Percentiles rank a stretch among this genome's conserved stretches.
Evolutionary conservation across 2,797 vertebrate species (phyloP).

Genomic region (Rhynchonycteris naso): DNA sequence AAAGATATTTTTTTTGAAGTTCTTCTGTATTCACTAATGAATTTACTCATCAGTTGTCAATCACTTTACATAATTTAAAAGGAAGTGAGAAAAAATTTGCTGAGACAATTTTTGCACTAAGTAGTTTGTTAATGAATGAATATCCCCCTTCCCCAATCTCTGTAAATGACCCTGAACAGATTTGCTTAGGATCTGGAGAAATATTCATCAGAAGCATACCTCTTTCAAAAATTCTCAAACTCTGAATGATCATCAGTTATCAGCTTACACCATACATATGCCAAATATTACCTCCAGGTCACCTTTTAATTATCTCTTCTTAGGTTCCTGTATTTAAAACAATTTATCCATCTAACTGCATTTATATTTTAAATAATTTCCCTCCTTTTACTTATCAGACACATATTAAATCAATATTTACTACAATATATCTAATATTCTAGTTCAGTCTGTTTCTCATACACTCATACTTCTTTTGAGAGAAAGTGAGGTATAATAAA

Average conservation of each 20-base stretch:
- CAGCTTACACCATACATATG: neutral
- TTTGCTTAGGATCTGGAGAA: neutral
- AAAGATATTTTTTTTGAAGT: neutral
- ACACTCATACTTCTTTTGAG: neutral
- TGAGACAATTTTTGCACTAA: neutral
- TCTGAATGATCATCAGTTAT: neutral
- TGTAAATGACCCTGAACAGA: neutral
- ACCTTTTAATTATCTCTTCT: neutral
- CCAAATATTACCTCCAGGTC: neutral
- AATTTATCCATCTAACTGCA: neutral
- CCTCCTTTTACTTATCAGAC: neutral
- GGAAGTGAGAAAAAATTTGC: neutral
- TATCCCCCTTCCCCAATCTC: rapidly evolving
- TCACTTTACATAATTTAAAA: neutral
- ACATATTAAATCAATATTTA: neutral
- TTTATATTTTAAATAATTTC: constrained; percentile 8
- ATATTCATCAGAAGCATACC: neutral
- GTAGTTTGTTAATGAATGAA: neutral
- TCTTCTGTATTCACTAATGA: neutral
- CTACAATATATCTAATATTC: neutral
- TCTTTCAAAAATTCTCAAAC: neutral
- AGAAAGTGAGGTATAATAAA: neutral
- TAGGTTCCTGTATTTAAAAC: neutral
- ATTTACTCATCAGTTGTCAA: neutral
- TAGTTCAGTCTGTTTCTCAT: neutral